Evolutionary conservation across 2,113 vertebrate genomes (phyloP).

Genomic region (Eurypyga helias): DNA sequence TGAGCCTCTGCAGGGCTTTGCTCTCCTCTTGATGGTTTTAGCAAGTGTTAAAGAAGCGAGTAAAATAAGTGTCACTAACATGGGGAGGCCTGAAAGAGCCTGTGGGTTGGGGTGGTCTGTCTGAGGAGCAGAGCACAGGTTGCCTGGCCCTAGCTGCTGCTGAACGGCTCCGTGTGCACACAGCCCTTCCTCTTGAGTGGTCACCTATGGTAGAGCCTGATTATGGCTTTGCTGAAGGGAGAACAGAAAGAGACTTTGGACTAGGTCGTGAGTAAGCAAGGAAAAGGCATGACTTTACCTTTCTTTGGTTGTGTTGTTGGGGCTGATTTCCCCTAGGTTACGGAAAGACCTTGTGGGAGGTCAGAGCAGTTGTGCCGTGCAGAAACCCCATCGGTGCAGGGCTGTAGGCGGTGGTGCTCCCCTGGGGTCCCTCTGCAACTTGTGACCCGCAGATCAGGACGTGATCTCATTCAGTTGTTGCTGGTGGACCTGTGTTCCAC

Average conservation of each 20-base stretch:
- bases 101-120: background rate
- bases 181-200: background rate
- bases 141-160: background rate
- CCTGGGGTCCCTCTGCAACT: background rate
- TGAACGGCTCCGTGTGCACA: fast-evolving
- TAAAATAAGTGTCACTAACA: background rate
- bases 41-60: background rate
- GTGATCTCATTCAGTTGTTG: background rate
- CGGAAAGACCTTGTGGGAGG: background rate
- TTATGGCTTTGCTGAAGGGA: background rate
- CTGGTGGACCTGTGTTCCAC: background rate
- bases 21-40: background rate
- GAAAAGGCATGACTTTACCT: background rate
- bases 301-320: background rate
- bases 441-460: background rate
- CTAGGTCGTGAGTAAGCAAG: background rate
- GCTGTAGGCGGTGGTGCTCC: background rate
- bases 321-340: background rate
- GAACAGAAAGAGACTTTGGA: background rate
- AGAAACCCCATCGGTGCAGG: background rate
- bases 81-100: background rate
- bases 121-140: background rate
- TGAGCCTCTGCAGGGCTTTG: background rate
- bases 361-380: background rate
- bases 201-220: background rate